phyloP scores from a whole-genome alignment of 2,888 invertebrate species.

The Lasioglossum figueresi region DNA sequence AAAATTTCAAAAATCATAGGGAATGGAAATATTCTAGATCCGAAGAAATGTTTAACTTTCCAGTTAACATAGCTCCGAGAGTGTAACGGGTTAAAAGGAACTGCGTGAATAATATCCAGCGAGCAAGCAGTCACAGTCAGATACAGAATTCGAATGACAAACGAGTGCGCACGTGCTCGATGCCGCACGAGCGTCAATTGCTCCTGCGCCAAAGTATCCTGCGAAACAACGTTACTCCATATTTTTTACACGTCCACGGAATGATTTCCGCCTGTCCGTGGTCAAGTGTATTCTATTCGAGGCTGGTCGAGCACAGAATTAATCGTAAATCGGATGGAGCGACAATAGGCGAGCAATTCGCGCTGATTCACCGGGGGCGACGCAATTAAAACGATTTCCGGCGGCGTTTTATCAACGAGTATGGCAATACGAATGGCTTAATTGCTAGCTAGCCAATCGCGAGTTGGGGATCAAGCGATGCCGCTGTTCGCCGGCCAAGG shows the following conservation, averaged over 20 bases:
- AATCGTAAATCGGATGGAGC: conserved; percentile 13
- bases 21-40: too few relatives aligned
- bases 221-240: not conserved
- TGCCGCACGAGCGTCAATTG: not conserved
- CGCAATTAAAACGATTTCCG: conserved; percentile 51
- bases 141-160: not conserved
- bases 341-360: conserved; percentile 6
- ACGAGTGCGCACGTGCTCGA: not conserved
- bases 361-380: not conserved
- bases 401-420: conserved; percentile 45
- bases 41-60: too few relatives aligned
- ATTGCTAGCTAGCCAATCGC: conserved; percentile 30
- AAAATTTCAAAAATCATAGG: too few relatives aligned
- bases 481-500: conserved; percentile 1
- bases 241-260: not conserved
- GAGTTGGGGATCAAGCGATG: conserved; percentile 8
- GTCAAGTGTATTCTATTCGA: not conserved
- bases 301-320: not conserved
- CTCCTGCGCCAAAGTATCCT: not conserved
- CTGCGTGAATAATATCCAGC: not conserved
- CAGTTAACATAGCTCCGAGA: too few relatives aligned
- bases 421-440: conserved; percentile 37
- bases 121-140: not conserved
- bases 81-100: not conserved
- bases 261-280: not conserved